phyloP scores from a whole-genome alignment of 2,888 invertebrate species.

The Lomographa bimaculata region DNA sequence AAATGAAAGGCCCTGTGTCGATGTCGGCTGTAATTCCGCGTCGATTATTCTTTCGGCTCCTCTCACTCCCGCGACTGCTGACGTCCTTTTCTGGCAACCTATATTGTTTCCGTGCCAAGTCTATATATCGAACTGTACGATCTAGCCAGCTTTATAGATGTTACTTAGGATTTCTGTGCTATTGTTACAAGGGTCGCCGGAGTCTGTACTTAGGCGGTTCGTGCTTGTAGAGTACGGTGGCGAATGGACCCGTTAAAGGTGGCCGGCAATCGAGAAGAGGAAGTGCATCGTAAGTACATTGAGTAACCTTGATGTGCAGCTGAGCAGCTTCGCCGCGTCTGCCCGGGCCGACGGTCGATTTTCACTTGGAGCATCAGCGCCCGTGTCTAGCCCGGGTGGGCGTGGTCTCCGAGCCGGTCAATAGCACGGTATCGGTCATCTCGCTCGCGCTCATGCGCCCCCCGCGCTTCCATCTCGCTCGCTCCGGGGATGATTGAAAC shows the following conservation, averaged over 20 bases:
- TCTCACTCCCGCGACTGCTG: conserved; percentile 57
- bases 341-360: conserved; percentile 82
- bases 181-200: conserved; percentile 34
- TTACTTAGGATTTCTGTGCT: conserved; percentile 40
- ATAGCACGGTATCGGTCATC: conserved; percentile 74
- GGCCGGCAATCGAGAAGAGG: conserved; percentile 35
- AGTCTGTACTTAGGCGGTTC: conserved; percentile 33
- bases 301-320: conserved; percentile 75
- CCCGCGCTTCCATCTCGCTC: conserved; percentile 56
- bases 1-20: conserved; percentile 56
- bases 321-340: conserved; percentile 68
- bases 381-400: conserved; percentile 81
- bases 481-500: conserved; percentile 82
- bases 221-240: conserved; percentile 27
- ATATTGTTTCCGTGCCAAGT: conserved; percentile 72
- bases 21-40: conserved; percentile 53
- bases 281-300: conserved; percentile 64
- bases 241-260: conserved; percentile 26
- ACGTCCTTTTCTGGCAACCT: conserved; percentile 72
- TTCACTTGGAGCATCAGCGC: conserved; percentile 80
- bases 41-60: conserved; percentile 57
- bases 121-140: conserved; percentile 66
- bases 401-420: conserved; percentile 81
- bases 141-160: conserved; percentile 63
- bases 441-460: conserved; percentile 51